Evolutionary conservation across 1,140 invertebrate species (phyloP).

Genomic region (Drosophila pallidifrons): DNA sequence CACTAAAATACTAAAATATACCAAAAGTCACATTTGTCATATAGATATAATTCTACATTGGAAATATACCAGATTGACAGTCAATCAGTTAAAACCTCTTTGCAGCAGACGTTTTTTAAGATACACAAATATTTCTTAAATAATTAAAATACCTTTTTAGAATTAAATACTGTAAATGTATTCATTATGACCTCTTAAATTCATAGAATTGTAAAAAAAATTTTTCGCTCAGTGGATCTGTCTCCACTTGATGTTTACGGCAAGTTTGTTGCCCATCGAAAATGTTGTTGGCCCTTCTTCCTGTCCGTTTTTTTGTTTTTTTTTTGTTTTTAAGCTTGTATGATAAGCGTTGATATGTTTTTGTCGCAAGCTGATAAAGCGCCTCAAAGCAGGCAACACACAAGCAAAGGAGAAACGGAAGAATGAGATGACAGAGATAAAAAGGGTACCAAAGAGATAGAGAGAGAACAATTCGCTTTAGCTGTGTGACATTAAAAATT

Average conservation of each 20-base stretch:
- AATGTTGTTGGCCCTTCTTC: constrained; percentile 29
- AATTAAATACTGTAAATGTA: too few species aligned
- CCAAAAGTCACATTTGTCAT: too few species aligned
- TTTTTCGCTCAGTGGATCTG: constrained; percentile 20
- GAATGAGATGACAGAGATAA: not conserved
- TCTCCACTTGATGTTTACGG: not conserved
- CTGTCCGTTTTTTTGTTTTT: too few species aligned
- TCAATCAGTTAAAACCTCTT: too few species aligned
- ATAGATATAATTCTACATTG: too few species aligned
- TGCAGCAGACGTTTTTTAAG: too few species aligned
- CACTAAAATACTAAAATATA: too few species aligned
- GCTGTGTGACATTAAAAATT: constrained; percentile 70
- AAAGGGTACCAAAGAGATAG: not conserved
- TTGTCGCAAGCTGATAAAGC: constrained; percentile 42
- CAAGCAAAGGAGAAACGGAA: not conserved
- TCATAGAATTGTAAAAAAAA: too few species aligned
- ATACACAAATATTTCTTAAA: too few species aligned
- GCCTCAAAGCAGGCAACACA: constrained; percentile 18
- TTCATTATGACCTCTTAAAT: too few species aligned
- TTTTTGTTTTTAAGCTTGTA: constrained; percentile 6
- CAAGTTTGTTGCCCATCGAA: constrained; percentile 11
- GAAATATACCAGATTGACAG: too few species aligned
- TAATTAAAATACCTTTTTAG: too few species aligned
- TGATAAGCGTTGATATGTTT: constrained; percentile 46
- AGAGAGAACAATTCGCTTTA: not conserved